Evolutionary conservation across 1,140 invertebrate genomes (phyloP).

Genomic region (Drosophila cardini): DNA sequence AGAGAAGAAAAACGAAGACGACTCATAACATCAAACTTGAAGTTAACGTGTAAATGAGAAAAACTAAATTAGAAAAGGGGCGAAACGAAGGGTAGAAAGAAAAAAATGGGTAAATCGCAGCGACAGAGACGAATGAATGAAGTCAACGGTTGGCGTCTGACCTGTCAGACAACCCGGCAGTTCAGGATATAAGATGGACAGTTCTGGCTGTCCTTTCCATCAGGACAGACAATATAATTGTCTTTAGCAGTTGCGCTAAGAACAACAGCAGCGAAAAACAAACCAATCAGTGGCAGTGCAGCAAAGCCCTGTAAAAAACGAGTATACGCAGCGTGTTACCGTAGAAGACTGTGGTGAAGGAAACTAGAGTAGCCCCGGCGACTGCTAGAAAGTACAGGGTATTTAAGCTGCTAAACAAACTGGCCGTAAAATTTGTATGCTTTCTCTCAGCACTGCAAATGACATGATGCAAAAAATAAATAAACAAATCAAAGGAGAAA

Average conservation of each 20-base stretch:
- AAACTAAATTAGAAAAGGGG: conserved; percentile 61
- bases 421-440: conserved; percentile 7
- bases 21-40: conserved; percentile 58
- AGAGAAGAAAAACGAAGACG: conserved; percentile 15
- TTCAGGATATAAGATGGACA: conserved; percentile 22
- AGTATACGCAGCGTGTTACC: too few relatives aligned
- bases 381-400: conserved; percentile 8
- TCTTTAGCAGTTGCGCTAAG: conserved; percentile 63
- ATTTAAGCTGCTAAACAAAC: not conserved
- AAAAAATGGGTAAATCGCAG: conserved; percentile 8
- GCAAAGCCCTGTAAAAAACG: not conserved
- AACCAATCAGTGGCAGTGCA: conserved; percentile 11
- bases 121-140: conserved; percentile 74
- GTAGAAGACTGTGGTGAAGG: not conserved
- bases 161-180: conserved; percentile 4
- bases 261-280: conserved; percentile 43
- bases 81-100: not conserved
- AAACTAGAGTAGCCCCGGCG: not conserved
- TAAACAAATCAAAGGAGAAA: conserved; percentile 55
- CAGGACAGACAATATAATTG: conserved; percentile 69
- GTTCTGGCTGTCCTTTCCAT: conserved; percentile 5
- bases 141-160: conserved; percentile 36
- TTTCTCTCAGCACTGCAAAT: conserved; percentile 57
- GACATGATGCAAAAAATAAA: conserved; percentile 75
- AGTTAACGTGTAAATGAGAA: conserved; percentile 56